Evolutionary conservation across 35 echinoderm and acorn worm genomes (phyloP).

Genomic region (Ophioderma brevispina): DNA sequence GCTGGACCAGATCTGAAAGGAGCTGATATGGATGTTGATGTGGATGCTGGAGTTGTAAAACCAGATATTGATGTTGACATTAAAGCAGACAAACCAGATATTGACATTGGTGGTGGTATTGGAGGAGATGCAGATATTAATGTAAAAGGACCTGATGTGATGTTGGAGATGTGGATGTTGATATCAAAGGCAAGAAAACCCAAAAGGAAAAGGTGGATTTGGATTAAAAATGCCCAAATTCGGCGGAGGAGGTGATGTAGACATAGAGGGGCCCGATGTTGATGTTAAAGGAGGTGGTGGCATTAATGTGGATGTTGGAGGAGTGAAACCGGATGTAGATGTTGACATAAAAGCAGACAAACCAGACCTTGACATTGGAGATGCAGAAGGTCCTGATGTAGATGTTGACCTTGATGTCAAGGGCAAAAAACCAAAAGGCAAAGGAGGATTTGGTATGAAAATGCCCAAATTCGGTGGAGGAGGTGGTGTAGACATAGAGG

Average conservation of each 20-base stretch:
- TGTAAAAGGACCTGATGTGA: conserved; percentile 20
- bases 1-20: conserved; percentile 47
- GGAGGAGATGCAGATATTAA: conserved; percentile 42
- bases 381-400: neutral
- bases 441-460: conserved; percentile 13
- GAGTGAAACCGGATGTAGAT: conserved; percentile 17
- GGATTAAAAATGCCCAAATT: conserved; percentile 40
- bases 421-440: conserved; percentile 22
- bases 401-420: neutral
- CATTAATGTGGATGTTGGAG: conserved; percentile 8
- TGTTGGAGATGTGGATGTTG: conserved; percentile 65
- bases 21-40: conserved; percentile 12
- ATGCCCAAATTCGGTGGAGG: neutral
- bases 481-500: neutral
- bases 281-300: neutral
- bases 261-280: conserved; percentile 46
- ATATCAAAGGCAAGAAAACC: conserved; percentile 49
- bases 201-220: conserved; percentile 42
- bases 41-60: conserved; percentile 42
- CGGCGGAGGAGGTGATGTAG: conserved; percentile 34
- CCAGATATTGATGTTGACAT: conserved; percentile 54
- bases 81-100: conserved; percentile 34
- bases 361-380: conserved; percentile 32
- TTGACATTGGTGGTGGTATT: conserved; percentile 41
- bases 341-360: conserved; percentile 61